Base-by-base conservation (phyloP, 35 echinoderm and acorn worm genomes). In the Hemicentrotus pulcherrimus region DNA sequence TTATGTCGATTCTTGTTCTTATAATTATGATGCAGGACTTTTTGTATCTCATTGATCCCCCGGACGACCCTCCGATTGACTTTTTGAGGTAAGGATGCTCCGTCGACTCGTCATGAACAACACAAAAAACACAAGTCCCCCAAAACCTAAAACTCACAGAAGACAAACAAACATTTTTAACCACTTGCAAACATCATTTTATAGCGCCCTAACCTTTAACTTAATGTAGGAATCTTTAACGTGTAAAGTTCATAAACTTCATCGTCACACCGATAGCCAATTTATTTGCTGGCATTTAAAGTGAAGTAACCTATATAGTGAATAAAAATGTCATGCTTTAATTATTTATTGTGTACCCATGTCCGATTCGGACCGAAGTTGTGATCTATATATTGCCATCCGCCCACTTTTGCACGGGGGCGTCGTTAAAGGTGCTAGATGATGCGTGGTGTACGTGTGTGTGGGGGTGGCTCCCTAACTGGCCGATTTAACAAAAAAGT, bases 51-150 rank as follows among this genome's bases (percentile, higher is more conserved):
- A 91, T 92, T 31, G 95, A 97, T 60, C 91, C 96, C 10, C 91
- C 91, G 18, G 91, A 86, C 13, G 94, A 91, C 31, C 96, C 96
- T 30, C 96, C 96, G 12, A 47, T 97, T 46, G 95, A 95, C 4
- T 97, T 97, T 71, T 35, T 97, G 30, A 92, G 96, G 96, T 97
- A 95, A 97, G 28, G 19, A 78, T n/a, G 22, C 16, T 16, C 2
- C 52, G 19, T 28, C 28, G 48, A 1, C 65, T 3, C 22, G 22
- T 28, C 28, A 28, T 28, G 28, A 78, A 78, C 19, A 41, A 41
- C 0, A 41, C 3, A 41, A 41, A 41, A 15, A 14, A 14, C 50
- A 55, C 50, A 55, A 55, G 50, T 55, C 50, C 50, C 50, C 10
- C 10, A 12, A 55, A 14, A 55, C 15, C 15, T 11, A 9, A 11